Conservation (phyloP, 2,888 invertebrate genomes). For the Phyllotreta cruciferae region DNA sequence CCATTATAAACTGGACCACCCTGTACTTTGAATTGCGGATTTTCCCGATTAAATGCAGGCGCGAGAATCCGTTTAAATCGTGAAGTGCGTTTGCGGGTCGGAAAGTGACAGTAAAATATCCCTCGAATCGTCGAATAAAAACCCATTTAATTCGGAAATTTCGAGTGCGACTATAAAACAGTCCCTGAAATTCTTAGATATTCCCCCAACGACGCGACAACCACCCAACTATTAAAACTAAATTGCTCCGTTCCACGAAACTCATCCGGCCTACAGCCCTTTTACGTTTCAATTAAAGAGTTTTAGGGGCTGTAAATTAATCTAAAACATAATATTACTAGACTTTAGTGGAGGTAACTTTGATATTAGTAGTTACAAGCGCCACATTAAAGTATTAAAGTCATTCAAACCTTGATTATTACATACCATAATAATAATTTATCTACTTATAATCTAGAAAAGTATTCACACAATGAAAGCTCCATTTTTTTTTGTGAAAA, state of each 20-base stretch:
- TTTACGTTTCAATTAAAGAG: constrained; percentile 32
- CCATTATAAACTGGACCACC: too few relatives aligned
- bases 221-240: constrained; percentile 16
- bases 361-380: too few relatives aligned
- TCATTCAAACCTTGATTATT: neutral
- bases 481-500: neutral
- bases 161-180: neutral
- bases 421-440: neutral
- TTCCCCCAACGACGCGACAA: neutral
- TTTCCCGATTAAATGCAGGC: too few relatives aligned
- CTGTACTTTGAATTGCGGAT: too few relatives aligned
- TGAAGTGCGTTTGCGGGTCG: too few relatives aligned
- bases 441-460: too few relatives aligned
- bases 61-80: too few relatives aligned
- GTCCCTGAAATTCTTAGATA: constrained; percentile 3
- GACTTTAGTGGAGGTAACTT: too few relatives aligned
- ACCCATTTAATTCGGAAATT: neutral
- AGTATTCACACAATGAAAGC: neutral
- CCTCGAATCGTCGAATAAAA: neutral
- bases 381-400: too few relatives aligned
- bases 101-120: too few relatives aligned
- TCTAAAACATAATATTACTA: constrained; percentile 12
- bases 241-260: constrained; percentile 31
- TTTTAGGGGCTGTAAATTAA: constrained; percentile 24
- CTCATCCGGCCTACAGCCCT: constrained; percentile 25